These are phyloP conservation scores for Rhinophrynus dorsalis DNA, from an alignment of 2,797 vertebrate genomes.

Conservation along the genomic window DNA sequence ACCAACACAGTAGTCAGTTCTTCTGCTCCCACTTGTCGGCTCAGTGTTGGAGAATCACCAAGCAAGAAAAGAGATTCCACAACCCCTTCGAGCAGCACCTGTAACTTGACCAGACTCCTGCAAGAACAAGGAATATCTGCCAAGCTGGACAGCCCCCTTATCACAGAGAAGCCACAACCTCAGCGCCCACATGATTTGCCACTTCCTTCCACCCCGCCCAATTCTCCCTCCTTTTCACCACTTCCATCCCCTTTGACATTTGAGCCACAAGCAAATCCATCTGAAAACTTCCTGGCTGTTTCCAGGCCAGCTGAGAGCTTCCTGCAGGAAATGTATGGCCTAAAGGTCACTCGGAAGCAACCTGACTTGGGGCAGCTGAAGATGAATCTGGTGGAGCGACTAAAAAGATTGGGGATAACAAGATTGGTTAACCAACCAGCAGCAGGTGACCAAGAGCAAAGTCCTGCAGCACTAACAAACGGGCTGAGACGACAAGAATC, in stretches of 20 bases:
- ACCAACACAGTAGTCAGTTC: constrained; percentile 75
- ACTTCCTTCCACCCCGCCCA: constrained; percentile 83
- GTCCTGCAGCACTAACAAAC: constrained; percentile 47
- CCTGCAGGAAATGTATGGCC: constrained; percentile 88
- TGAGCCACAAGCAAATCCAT: constrained; percentile 68
- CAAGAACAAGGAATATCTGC: constrained; percentile 92
- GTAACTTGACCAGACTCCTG: constrained; percentile 83
- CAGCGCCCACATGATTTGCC: constrained; percentile 56
- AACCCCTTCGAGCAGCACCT: constrained; percentile 62
- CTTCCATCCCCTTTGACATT: constrained; percentile 73
- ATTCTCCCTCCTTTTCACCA: constrained; percentile 81
- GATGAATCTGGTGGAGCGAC: constrained; percentile 82
- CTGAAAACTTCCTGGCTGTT: constrained; percentile 86
- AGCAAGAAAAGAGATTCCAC: constrained; percentile 76
- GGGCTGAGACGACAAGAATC: constrained; percentile 70
- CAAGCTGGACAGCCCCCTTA: constrained; percentile 70
- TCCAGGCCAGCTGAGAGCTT: constrained; percentile 93
- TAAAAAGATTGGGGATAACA: constrained; percentile 86
- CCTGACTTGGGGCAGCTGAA: constrained; percentile 69
- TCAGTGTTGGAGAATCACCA: constrained; percentile 80
- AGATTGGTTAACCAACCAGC: constrained; percentile 71
- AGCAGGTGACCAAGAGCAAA: constrained; percentile 48
- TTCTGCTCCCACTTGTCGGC: constrained; percentile 78
- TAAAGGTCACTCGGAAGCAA: constrained; percentile 72
- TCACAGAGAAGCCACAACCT: constrained; percentile 58